Evolutionary conservation across 2,888 invertebrate genomes (phyloP), one percentile per base, ranked within the genome.

Genomic region (Polymixis lichenea): DNA sequence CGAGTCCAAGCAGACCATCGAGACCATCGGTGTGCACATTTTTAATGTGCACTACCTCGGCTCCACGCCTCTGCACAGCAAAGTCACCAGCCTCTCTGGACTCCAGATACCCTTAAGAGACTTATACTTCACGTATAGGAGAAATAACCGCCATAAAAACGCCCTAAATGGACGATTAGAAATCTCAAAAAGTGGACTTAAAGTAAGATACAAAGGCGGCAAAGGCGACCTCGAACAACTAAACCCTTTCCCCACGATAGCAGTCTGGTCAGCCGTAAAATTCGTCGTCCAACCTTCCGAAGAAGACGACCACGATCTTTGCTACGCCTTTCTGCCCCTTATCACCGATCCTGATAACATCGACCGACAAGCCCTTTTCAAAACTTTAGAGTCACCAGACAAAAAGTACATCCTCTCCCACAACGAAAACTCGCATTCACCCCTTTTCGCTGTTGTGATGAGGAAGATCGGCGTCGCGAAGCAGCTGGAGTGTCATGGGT

Each of bases 241-340:
- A 72, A 98, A 99, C 90, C 98, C 98, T 3, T 99, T 99, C 90
- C 98, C 98, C 32, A 98, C 98, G 65, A 99, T 99, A 93, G 99
- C 99, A 2, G 99, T 99, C 3, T 99, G 99, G 99, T 99, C 99
- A 28, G 98, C 99, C 0, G 98, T 99, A 3, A 98, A 98, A 93
- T 98, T 99, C 91, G 98, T 98, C 13, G 97, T 98, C 32, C 98
- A 98, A 82, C 95, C 97, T 22, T 94, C 96, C 46, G 97, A 97
- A 83, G 97, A 97, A 73, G 97, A 97, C 62, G 95, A 96, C 8
- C 94, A 92, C 69, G 96, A 97, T 49, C 90, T 97, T 46, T 97
- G 97, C 89, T 98, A 97, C 91, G 98, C 99, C 55, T 99, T 99
- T 92, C 95, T 99, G 83, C 99, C 99, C 6, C 95, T 99, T 19